Evolutionary conservation across 2,797 vertebrate species (phyloP).

Genomic region (Fratercula arctica): DNA sequence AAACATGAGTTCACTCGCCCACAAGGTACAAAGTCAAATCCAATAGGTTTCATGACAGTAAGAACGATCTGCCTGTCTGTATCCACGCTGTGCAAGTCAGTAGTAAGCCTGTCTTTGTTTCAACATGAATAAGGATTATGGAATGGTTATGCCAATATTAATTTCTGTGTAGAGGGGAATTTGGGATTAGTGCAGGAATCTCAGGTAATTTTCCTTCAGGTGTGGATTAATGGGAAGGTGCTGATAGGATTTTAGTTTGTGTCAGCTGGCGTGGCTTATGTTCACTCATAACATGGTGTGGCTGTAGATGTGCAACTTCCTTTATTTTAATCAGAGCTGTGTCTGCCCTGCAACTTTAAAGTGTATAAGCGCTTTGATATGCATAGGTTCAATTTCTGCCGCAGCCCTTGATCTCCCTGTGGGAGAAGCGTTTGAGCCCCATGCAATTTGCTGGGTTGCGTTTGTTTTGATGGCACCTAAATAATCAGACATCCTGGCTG

Average conservation of each 20-base stretch:
- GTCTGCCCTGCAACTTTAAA: background rate
- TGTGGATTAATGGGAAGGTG: slow-evolving; percentile 20
- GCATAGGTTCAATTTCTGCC: background rate
- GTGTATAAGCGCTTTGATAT: background rate
- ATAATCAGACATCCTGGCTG: background rate
- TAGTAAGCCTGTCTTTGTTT: slow-evolving; percentile 42
- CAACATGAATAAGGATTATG: slow-evolving; percentile 22
- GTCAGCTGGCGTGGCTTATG: background rate
- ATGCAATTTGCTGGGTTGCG: background rate
- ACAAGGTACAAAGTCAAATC: slow-evolving; percentile 57
- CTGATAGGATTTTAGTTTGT: slow-evolving; percentile 5
- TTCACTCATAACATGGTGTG: background rate
- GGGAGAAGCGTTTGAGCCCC: background rate
- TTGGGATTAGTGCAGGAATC: slow-evolving; percentile 10
- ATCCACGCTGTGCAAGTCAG: background rate
- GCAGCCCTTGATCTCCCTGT: background rate
- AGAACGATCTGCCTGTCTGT: background rate
- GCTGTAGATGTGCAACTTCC: background rate
- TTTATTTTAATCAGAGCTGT: background rate
- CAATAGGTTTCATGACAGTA: background rate
- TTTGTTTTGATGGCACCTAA: background rate
- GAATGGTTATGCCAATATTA: background rate
- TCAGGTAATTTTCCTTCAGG: slow-evolving; percentile 20
- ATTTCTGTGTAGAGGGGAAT: background rate
- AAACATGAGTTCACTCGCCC: background rate